Evolutionary conservation across 2,797 vertebrate species (phyloP), one percentile per base, ranked within the genome.

Genomic region (Melanotaenia maccullochi): DNA sequence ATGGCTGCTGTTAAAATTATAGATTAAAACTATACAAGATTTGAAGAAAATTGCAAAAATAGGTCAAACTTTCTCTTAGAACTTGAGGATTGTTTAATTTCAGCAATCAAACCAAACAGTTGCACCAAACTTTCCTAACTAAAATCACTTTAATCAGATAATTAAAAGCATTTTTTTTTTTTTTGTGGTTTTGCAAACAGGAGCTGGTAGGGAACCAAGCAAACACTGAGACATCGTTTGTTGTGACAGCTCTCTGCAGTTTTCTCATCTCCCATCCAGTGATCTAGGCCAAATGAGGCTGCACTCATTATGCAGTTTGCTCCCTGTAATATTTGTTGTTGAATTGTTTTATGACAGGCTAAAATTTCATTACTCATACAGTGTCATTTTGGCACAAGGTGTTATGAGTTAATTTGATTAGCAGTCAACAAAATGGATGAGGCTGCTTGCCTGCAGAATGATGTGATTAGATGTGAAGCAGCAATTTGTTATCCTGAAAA

Each of bases 331-430:
- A 63, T 71, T 63, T 71, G 18, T 64, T 75, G 60, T 56, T 9
- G 28, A 77, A 67, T 74, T 13, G 40, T 66, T 78, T 81, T 24
- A 63, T 47, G 62, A 75, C 75, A 49, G 73, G 62, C 68, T 79
- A 68, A 82, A 75, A 54, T 71, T 78, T 58, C 22, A 84, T 83
- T 68, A 82, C 68, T 86, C 75, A 79, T 36, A 57, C 60, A 4
- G 38, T 65, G 71, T 61, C 75, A 66, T 40, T 66, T 66, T 58
- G 60, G 61, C 25, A 51, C 61, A 60, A 75, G 36, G 73, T 71
- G 70, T 57, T 70, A 62, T 1, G 24, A 71, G 52, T 77, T 83
- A 71, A 88, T 89, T 81, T 82, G 75, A 89, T 87, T 71, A 79
- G 59, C 61, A 78, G 68, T 84, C 76, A 78, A 65, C 68, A 80